Percentiles rank a stretch among this genome's conserved stretches.
phyloP scores from a whole-genome alignment of 2,797 vertebrate species.

The Scolopax bukidnonensis region DNA sequence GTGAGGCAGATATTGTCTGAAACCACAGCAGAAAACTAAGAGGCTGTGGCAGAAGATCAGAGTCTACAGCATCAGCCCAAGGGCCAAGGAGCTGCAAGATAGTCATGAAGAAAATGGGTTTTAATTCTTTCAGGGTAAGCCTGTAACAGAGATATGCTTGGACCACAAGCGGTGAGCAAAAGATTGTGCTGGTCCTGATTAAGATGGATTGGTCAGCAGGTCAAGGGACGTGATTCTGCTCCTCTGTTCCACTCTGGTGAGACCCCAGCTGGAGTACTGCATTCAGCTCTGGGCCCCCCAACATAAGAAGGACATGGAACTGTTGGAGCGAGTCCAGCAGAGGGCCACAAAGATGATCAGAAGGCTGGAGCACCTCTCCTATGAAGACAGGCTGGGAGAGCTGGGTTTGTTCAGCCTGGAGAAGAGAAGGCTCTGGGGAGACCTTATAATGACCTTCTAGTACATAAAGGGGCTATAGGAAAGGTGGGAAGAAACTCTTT shows the following conservation, averaged over 20 bases:
- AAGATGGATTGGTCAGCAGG: background rate
- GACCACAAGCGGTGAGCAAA: background rate
- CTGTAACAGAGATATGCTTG: background rate
- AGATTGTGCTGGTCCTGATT: background rate
- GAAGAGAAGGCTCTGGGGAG: background rate
- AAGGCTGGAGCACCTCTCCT: background rate
- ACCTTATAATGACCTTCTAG: background rate
- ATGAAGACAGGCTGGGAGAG: background rate
- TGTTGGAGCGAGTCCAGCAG: background rate
- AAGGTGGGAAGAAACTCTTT: background rate
- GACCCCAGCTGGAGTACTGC: background rate
- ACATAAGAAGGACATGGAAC: background rate
- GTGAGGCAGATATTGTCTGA: background rate
- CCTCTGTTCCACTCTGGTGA: background rate
- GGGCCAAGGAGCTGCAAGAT: background rate
- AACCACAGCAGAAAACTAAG: background rate
- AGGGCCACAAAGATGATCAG: background rate
- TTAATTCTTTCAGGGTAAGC: background rate
- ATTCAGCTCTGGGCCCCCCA: background rate
- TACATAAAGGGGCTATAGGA: background rate
- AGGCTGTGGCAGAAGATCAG: background rate
- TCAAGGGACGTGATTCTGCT: background rate
- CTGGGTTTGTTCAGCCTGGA: background rate
- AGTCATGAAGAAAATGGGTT: background rate
- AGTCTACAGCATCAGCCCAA: background rate